These are phyloP conservation scores for Pelmatolapia mariae DNA, from an alignment of 2,113 vertebrate species.

Conservation along the genomic window DNA sequence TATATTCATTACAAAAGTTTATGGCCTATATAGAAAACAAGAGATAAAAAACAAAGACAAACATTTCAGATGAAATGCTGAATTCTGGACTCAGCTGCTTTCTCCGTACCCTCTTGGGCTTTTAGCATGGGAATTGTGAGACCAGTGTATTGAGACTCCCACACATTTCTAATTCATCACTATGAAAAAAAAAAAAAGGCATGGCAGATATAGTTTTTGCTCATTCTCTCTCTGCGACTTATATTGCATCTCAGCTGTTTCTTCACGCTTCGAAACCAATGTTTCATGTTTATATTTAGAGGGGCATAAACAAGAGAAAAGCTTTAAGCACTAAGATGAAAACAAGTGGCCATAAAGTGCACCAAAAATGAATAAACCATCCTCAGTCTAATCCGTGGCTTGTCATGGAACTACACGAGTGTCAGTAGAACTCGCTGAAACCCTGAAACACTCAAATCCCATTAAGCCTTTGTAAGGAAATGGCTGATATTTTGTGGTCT, in stretches of 20 bases:
- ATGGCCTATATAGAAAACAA: constrained; percentile 38
- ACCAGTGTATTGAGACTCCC: constrained; percentile 46
- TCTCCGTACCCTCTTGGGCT: constrained; percentile 11
- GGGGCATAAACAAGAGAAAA: constrained; percentile 54
- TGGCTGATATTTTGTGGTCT: constrained; percentile 74
- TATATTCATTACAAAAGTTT: constrained; percentile 40
- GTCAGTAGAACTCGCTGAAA: constrained; percentile 48
- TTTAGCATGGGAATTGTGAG: constrained; percentile 46
- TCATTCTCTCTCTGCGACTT: constrained; percentile 15
- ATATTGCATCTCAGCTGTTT: constrained; percentile 50
- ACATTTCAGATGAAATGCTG: constrained; percentile 29
- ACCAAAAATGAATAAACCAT: constrained; percentile 65
- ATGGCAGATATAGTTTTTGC: constrained; percentile 6
- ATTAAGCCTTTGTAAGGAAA: constrained; percentile 70
- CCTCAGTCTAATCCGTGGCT: constrained; percentile 58
- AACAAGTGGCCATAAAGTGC: constrained; percentile 58
- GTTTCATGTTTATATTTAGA: constrained; percentile 70
- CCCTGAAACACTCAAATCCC: constrained; percentile 70
- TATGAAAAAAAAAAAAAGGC: background rate
- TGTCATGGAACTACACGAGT: constrained; percentile 54
- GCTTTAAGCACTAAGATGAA: constrained; percentile 57
- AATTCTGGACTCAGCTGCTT: constrained; percentile 17
- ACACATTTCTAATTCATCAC: constrained; percentile 66
- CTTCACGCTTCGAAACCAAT: constrained; percentile 61
- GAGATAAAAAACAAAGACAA: constrained; percentile 20